Conservation (phyloP, 2,797 vertebrate species). For the Xyrichtys novacula region DNA sequence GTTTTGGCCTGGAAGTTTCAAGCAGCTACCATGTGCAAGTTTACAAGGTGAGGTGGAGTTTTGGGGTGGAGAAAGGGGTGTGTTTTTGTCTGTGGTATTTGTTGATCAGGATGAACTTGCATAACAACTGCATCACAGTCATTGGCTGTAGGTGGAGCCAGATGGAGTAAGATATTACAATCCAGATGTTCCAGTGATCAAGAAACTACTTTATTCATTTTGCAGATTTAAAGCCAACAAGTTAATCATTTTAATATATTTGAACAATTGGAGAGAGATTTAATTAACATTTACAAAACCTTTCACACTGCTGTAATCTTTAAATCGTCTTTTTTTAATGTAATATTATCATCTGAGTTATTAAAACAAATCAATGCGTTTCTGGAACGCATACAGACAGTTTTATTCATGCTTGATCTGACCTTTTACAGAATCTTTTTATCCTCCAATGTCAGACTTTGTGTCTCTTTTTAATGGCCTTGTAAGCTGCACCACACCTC, state of each 20-base stretch:
- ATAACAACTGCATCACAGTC: conserved; percentile 2
- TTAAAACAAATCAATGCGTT: too few relatives aligned
- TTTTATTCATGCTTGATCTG: too few relatives aligned
- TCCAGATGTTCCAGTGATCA: neutral
- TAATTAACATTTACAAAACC: neutral
- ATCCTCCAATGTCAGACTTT: too few relatives aligned
- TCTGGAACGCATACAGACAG: too few relatives aligned
- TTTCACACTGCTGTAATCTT: neutral
- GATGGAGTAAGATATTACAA: neutral
- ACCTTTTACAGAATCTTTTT: too few relatives aligned
- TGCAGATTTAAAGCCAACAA: neutral
- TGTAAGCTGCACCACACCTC: too few relatives aligned
- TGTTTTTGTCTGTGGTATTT: conserved; percentile 18
- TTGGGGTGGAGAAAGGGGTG: neutral
- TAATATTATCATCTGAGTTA: too few relatives aligned
- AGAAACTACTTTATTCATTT: neutral
- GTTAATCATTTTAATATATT: neutral
- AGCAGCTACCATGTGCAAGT: conserved; percentile 99
- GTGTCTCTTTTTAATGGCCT: too few relatives aligned
- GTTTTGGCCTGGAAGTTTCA: conserved; percentile 99
- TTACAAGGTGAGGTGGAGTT: conserved; percentile 91
- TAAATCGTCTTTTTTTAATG: too few relatives aligned
- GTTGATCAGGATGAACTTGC: conserved; percentile 22
- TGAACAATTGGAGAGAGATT: neutral
- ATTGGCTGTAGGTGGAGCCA: neutral